Percentiles rank a stretch among this genome's conserved stretches.
phyloP scores from a whole-genome alignment of 2,888 invertebrate species.

The Lamproptera curius region DNA sequence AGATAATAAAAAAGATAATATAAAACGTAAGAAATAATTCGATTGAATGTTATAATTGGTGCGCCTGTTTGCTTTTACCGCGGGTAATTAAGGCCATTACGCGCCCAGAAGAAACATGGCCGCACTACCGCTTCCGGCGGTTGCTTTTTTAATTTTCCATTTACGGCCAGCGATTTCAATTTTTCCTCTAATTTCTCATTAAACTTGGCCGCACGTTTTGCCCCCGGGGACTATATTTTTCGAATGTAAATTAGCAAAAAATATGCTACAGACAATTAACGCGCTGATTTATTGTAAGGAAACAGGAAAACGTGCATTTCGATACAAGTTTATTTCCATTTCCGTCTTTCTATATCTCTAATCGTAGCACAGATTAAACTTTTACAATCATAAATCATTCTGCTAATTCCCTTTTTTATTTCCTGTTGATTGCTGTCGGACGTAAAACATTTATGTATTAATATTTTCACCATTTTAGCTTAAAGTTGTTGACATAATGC shows the following conservation, averaged over 20 bases:
- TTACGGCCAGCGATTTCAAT: conserved; percentile 59
- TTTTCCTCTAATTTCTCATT: conserved; percentile 68
- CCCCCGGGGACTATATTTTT: conserved; percentile 38
- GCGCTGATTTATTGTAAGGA: conserved; percentile 31
- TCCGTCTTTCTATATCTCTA: neutral
- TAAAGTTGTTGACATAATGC: too few relatives aligned
- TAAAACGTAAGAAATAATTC: conserved; percentile 27
- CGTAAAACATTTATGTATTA: too few relatives aligned
- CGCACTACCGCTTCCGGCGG: conserved; percentile 58
- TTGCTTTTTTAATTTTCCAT: conserved; percentile 68
- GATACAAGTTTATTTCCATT: neutral
- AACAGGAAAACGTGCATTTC: conserved; percentile 17
- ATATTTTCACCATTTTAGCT: too few relatives aligned
- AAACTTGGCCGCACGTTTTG: conserved; percentile 56
- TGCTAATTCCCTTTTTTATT: too few relatives aligned
- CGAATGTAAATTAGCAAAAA: conserved; percentile 43
- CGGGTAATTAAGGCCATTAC: conserved; percentile 58
- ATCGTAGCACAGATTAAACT: neutral
- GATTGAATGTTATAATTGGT: conserved; percentile 39
- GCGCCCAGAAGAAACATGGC: conserved; percentile 55
- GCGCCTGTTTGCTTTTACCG: conserved; percentile 46
- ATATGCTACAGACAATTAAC: conserved; percentile 37
- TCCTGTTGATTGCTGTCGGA: too few relatives aligned
- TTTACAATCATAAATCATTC: neutral
- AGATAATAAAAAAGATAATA: neutral